Evolutionary conservation across 2,113 vertebrate genomes (phyloP).

Genomic region (Python bivittatus): DNA sequence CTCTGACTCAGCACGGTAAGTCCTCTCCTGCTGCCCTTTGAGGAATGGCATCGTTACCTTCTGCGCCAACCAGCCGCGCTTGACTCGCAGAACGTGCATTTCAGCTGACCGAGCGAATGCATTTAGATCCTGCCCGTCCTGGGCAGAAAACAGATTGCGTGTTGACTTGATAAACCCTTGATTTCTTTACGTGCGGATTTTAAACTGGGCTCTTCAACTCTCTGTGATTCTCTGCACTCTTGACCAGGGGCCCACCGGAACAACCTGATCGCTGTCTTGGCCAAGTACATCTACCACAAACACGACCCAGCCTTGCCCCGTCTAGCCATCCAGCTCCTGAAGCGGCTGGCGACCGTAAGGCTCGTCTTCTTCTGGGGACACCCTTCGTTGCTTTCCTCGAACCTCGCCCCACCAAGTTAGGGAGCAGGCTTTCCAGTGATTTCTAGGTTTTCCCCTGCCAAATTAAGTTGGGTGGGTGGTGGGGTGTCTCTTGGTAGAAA

Average conservation of each 20-base stretch:
- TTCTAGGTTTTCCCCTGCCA: not conserved
- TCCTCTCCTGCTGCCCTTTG: slow-evolving; percentile 2
- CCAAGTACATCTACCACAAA: slow-evolving; percentile 98
- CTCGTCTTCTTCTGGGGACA: not conserved
- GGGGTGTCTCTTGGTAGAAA: not conserved
- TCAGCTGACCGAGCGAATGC: not conserved
- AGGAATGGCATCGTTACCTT: not conserved
- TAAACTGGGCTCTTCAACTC: not conserved
- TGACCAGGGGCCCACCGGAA: slow-evolving; percentile 88
- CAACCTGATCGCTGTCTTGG: slow-evolving; percentile 94
- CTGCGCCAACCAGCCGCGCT: fast-evolving
- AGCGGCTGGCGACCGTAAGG: slow-evolving; percentile 90
- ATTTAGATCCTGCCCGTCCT: not conserved
- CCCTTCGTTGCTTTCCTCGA: not conserved
- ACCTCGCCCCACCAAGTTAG: not conserved
- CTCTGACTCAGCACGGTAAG: slow-evolving; percentile 92
- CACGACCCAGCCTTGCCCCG: slow-evolving; percentile 93
- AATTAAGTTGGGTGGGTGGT: not conserved
- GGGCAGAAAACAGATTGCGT: not conserved
- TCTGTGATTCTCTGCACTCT: not conserved
- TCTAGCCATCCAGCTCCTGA: slow-evolving; percentile 95
- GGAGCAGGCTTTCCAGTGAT: not conserved
- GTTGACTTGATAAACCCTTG: not conserved
- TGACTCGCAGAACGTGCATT: not conserved
- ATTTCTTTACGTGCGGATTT: not conserved